These are phyloP conservation scores for Gymnarchus niloticus DNA, from an alignment of 2,113 vertebrate genomes.

Conservation along the genomic window DNA sequence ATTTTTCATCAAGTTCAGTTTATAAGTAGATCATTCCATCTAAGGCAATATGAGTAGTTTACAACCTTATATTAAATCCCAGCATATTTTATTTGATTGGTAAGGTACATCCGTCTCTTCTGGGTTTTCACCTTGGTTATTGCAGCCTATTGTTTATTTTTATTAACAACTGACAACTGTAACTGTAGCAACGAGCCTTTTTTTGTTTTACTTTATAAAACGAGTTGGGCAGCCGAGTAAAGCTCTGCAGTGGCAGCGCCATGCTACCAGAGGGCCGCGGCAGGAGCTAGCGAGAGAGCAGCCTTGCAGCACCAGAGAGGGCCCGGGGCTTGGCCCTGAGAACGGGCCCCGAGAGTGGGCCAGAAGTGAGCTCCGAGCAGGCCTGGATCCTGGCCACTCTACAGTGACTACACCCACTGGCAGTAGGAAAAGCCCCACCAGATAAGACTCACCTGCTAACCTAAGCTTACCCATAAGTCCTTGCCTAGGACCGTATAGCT, in stretches of 20 bases:
- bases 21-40: not conserved
- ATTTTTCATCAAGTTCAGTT: not conserved
- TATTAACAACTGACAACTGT: not conserved
- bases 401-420: not conserved
- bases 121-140: not conserved
- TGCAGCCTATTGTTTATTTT: not conserved
- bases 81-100: not conserved
- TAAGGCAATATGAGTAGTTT: not conserved
- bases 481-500: not conserved
- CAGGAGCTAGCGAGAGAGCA: slow-evolving; percentile 19
- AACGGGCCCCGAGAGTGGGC: slow-evolving; percentile 15
- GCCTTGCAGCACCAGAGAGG: slow-evolving; percentile 49
- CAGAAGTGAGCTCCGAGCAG: not conserved
- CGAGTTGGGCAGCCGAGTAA: not conserved
- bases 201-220: not conserved
- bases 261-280: not conserved
- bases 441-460: not conserved
- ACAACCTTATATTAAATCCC: not conserved
- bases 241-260: not conserved
- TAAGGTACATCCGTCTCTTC: not conserved
- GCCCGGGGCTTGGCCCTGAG: slow-evolving; percentile 15
- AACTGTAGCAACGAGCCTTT: not conserved
- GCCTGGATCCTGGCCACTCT: not conserved
- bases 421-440: not conserved
- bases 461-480: not conserved